These are phyloP conservation scores for Hippocampus kuda DNA, from an alignment of 2,797 vertebrate genomes.

Conservation along the genomic window DNA sequence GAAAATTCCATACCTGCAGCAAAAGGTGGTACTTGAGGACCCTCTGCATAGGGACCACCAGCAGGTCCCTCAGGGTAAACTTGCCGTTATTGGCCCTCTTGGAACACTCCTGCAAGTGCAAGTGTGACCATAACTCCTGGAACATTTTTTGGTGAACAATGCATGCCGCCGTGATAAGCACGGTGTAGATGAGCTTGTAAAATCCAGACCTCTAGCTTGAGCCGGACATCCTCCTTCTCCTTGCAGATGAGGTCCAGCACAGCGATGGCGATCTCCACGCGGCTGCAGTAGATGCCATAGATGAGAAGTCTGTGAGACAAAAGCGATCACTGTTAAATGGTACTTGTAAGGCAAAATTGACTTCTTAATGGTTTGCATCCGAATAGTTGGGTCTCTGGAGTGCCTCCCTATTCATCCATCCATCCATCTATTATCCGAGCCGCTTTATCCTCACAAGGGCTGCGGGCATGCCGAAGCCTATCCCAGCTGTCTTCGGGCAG, in stretches of 20 bases:
- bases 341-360: too few species aligned
- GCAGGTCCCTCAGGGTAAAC: conserved; percentile 85
- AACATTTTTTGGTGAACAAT: neutral
- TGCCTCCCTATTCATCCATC: too few species aligned
- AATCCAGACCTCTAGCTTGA: conserved; percentile 78
- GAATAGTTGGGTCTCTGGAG: too few species aligned
- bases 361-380: too few species aligned
- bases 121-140: neutral
- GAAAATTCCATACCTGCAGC: conserved; percentile 74
- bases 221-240: conserved; percentile 84
- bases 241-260: conserved; percentile 83
- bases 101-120: conserved; percentile 79
- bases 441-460: too few species aligned
- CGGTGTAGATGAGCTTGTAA: neutral
- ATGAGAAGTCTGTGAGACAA: conserved; percentile 73
- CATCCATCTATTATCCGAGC: too few species aligned
- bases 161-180: neutral
- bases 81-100: conserved; percentile 96
- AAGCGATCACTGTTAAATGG: neutral
- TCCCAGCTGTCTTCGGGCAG: too few species aligned
- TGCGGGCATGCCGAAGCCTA: too few species aligned
- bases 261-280: conserved; percentile 80
- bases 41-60: conserved; percentile 95
- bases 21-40: conserved; percentile 94
- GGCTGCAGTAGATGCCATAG: conserved; percentile 89